These are phyloP conservation scores for Diarsia dahlii DNA, from an alignment of 2,888 invertebrate species.

Conservation along the genomic window DNA sequence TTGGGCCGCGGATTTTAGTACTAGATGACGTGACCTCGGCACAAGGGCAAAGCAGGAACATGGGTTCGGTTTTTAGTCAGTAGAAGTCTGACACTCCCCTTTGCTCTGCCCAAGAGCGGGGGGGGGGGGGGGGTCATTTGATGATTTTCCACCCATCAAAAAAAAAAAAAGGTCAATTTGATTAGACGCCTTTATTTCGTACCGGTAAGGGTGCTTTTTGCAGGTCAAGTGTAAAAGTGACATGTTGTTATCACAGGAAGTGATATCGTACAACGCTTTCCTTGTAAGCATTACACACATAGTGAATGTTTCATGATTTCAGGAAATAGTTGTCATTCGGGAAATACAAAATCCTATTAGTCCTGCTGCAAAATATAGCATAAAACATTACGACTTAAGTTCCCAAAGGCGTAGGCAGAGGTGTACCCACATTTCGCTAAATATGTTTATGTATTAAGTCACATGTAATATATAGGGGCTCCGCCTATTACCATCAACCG, in stretches of 20 bases:
- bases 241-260: not conserved
- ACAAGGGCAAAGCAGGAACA: no score
- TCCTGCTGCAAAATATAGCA: not conserved
- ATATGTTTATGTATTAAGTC: not conserved
- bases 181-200: conserved; percentile 1
- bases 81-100: no score
- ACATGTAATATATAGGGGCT: not conserved
- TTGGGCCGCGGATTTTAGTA: no score
- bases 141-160: no score
- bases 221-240: not conserved
- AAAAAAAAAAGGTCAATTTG: not conserved
- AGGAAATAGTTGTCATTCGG: not conserved
- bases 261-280: not conserved
- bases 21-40: no score
- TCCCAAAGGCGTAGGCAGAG: not conserved
- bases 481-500: no score
- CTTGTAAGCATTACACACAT: not conserved
- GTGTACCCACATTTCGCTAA: not conserved
- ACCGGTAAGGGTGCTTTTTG: not conserved
- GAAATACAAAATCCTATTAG: not conserved
- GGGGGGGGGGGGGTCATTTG: no score
- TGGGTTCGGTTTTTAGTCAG: no score
- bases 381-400: no score
- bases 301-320: not conserved
- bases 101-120: no score